Percentiles rank a stretch among this genome's conserved stretches.
Conservation (phyloP, 1,140 invertebrate species). For the silkworm (Bombyx mori) region ASM3026992v2 NC_085117.1:11281501-11282000, state of each 20-base stretch:
- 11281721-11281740: conserved; percentile 64
- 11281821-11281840: not conserved
- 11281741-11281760: conserved; percentile 67
- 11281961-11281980: conserved; percentile 36
- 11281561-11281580: conserved; percentile 64
- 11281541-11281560: conserved; percentile 62
- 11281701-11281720: conserved; percentile 36
- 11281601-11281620: conserved; percentile 64
- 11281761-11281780: conserved; percentile 60
- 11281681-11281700: conserved; percentile 16
- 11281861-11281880: conserved; percentile 5
- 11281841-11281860: too few species aligned
- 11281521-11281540: conserved; percentile 67
- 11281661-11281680: conserved; percentile 26
- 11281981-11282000: conserved; percentile 34
- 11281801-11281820: conserved; percentile 8
- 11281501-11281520: conserved; percentile 54
- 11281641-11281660: conserved; percentile 35
- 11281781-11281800: conserved; percentile 38
- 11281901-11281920: conserved; percentile 10
- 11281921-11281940: conserved; percentile 15
- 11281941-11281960: conserved; percentile 23
- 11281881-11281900: conserved; percentile 13
- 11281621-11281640: conserved; percentile 24
- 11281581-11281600: conserved; percentile 70